phyloP scores from a whole-genome alignment of 2,888 invertebrate species.

The Homarus gammarus region DNA sequence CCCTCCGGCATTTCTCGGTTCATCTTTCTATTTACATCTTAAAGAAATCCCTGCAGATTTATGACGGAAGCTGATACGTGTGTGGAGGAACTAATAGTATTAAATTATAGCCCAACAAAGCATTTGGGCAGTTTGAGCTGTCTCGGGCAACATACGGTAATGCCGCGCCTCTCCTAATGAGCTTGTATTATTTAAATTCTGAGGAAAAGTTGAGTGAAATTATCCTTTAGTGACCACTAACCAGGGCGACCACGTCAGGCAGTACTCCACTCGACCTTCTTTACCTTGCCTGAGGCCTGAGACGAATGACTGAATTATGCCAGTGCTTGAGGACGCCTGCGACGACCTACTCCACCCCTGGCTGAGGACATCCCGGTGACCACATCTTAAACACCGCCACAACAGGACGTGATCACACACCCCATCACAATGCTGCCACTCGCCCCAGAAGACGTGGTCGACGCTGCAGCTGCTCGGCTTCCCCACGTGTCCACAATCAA shows the following conservation, averaged over 20 bases:
- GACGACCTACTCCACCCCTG: neutral
- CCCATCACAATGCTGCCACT: too few relatives aligned
- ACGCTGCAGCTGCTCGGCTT: too few relatives aligned
- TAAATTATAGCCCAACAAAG: conserved; percentile 7
- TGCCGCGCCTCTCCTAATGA: neutral
- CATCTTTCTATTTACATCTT: conserved; percentile 27
- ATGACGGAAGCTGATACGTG: conserved; percentile 19
- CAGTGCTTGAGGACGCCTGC: neutral
- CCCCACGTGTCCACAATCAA: too few relatives aligned
- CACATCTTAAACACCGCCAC: too few relatives aligned
- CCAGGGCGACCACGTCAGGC: neutral
- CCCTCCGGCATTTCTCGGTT: conserved; percentile 6
- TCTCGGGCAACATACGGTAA: neutral
- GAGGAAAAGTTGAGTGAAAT: neutral
- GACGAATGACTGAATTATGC: conserved; percentile 31
- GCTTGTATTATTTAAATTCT: conserved; percentile 34
- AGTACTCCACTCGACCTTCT: neutral
- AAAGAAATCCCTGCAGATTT: conserved; percentile 28
- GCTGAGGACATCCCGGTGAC: neutral
- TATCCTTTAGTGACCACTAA: conserved; percentile 4
- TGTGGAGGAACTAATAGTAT: conserved; percentile 15
- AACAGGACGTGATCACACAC: too few relatives aligned
- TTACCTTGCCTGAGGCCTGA: neutral
- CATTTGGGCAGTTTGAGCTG: conserved; percentile 1
- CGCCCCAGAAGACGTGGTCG: too few relatives aligned